phyloP scores from a whole-genome alignment of 2,797 vertebrate genomes.

The Chrosomus eos region DNA sequence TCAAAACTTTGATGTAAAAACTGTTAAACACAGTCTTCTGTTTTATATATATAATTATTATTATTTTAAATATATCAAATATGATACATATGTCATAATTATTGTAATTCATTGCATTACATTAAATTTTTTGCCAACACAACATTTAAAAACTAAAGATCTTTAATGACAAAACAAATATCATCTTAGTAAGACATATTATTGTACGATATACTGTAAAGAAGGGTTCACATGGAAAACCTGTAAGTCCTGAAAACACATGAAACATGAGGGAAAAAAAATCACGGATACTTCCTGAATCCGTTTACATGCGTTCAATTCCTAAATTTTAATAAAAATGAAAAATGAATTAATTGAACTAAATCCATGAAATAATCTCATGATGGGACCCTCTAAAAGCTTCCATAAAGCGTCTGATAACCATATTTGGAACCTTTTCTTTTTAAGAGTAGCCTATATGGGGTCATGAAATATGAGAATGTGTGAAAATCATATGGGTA shows the following conservation, averaged over 20 bases:
- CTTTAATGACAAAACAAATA: neutral
- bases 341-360: neutral
- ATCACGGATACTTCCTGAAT: neutral
- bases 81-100: neutral
- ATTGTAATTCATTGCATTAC: conserved; percentile 45
- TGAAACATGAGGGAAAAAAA: neutral
- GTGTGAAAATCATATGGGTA: too few relatives aligned
- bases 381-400: neutral
- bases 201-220: neutral
- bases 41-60: too few relatives aligned
- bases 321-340: neutral
- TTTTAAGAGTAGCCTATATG: neutral
- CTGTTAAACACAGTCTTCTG: too few relatives aligned
- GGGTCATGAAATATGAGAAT: too few relatives aligned
- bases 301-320: neutral
- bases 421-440: neutral
- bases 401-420: neutral
- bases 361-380: neutral
- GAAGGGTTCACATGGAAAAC: neutral
- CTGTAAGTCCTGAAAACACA: neutral
- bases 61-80: neutral
- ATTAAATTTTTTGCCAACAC: neutral
- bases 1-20: neutral
- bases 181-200: neutral
- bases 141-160: neutral